phyloP scores from a whole-genome alignment of 2,113 vertebrate species.

The Malurus melanocephalus region DNA sequence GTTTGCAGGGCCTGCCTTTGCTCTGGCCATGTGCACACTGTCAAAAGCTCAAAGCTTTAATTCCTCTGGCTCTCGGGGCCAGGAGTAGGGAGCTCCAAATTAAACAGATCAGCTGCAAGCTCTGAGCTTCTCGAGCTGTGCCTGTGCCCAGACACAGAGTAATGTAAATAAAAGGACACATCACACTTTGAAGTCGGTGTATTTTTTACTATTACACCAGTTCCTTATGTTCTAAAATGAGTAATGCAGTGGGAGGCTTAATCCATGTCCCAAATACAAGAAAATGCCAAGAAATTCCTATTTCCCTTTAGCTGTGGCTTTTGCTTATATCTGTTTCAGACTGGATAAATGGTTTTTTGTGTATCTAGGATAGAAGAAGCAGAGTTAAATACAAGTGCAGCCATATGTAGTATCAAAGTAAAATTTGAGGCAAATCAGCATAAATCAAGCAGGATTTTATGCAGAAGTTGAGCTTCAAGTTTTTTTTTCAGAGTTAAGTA shows the following conservation, averaged over 20 bases:
- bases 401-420: not conserved
- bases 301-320: not conserved
- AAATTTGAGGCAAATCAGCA: not conserved
- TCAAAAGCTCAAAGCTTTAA: not conserved
- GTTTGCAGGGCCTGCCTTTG: not conserved
- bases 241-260: conserved; percentile 22
- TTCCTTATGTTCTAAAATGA: not conserved
- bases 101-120: conserved; percentile 25
- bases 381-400: not conserved
- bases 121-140: conserved; percentile 9
- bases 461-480: not conserved
- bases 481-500: not conserved
- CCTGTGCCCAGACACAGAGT: not conserved
- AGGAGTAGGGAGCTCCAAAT: conserved; percentile 34
- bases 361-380: not conserved
- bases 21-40: not conserved
- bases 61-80: not conserved
- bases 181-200: not conserved
- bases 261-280: not conserved
- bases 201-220: conserved; percentile 19
- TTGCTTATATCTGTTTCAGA: not conserved
- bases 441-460: conserved; percentile 6
- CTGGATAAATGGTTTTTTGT: not conserved
- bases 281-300: not conserved
- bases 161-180: not conserved